Evolutionary conservation across 2,797 vertebrate species (phyloP).

Genomic region (Sylvia borin): DNA sequence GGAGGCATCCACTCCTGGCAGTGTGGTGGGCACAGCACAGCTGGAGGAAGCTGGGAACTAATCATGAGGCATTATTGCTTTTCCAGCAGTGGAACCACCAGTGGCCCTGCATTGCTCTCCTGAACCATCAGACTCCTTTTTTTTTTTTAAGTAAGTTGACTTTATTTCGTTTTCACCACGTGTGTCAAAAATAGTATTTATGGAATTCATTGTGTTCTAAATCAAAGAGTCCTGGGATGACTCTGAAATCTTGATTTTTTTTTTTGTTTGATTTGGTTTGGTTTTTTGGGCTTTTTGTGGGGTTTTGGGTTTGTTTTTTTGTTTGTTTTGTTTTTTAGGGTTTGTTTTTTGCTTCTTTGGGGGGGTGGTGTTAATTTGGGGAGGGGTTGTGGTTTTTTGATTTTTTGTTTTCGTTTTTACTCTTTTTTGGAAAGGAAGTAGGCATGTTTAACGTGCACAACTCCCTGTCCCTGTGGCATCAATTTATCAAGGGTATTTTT

Average conservation of each 20-base stretch:
- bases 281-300: no score
- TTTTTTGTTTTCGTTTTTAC: background rate
- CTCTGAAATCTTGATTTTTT: background rate
- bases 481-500: background rate
- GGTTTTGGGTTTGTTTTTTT: no score
- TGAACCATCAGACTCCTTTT: background rate
- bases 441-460: background rate
- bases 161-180: background rate
- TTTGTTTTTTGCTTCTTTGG: no score
- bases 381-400: no score
- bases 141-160: background rate
- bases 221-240: background rate
- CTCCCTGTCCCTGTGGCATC: background rate
- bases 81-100: conserved; percentile 8
- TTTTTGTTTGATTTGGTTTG: no score
- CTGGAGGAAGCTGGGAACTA: conserved; percentile 21
- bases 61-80: conserved; percentile 53
- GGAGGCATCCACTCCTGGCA: conserved; percentile 10
- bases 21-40: conserved; percentile 44
- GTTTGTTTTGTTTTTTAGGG: no score
- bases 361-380: no score
- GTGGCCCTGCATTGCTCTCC: background rate
- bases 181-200: background rate
- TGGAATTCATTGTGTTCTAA: background rate
- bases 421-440: background rate